These are phyloP conservation scores for Spilosoma lubricipeda DNA, from an alignment of 2,888 invertebrate genomes.

Conservation along the genomic window DNA sequence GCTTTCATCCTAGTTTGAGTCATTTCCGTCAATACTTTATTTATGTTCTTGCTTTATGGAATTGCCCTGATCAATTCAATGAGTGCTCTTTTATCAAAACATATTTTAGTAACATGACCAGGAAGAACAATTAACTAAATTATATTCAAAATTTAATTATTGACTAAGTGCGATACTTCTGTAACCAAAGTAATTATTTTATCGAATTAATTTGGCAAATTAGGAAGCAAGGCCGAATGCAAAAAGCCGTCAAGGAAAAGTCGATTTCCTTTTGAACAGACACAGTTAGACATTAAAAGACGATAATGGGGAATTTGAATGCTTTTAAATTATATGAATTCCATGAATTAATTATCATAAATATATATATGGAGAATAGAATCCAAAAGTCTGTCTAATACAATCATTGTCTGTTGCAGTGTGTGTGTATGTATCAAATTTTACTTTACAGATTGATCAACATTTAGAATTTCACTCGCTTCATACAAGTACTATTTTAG, in stretches of 20 bases:
- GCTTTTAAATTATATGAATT: slow-evolving; percentile 5
- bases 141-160: not conserved
- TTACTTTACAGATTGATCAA: not conserved
- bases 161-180: slow-evolving; percentile 21
- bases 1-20: not conserved
- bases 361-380: not conserved
- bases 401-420: not conserved
- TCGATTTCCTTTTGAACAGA: slow-evolving; percentile 22
- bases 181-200: slow-evolving; percentile 32
- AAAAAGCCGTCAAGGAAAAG: slow-evolving; percentile 20
- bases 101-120: not conserved
- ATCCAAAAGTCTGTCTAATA: not conserved
- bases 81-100: too few relatives aligned
- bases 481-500: too few relatives aligned
- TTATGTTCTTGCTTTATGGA: not conserved
- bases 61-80: not conserved
- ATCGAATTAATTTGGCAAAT: slow-evolving; percentile 25
- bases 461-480: too few relatives aligned
- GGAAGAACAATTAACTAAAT: not conserved
- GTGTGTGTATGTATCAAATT: not conserved
- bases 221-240: slow-evolving; percentile 14
- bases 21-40: not conserved
- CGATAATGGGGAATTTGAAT: slow-evolving; percentile 13
- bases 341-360: too few relatives aligned
- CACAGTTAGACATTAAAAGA: slow-evolving; percentile 15